Evolutionary conservation across 2,113 vertebrate genomes (phyloP).

Genomic region (Nematolebias whitei): DNA sequence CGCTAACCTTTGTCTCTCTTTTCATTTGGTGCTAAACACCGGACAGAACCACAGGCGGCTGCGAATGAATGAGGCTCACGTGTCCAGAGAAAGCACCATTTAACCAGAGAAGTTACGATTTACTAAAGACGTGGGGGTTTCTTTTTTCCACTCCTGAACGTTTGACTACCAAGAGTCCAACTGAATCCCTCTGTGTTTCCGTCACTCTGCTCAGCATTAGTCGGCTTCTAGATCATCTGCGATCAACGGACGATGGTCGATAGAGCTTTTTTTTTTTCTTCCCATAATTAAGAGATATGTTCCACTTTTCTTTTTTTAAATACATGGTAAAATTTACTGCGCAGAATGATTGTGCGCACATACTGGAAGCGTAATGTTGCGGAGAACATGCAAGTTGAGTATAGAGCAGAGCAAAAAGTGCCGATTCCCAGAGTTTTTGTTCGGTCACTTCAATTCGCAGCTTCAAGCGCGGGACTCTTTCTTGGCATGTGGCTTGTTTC

Average conservation of each 20-base stretch:
- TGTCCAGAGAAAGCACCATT: constrained; percentile 60
- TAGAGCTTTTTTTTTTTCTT: constrained; percentile 50
- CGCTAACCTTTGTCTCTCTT: constrained; percentile 60
- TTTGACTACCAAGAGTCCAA: constrained; percentile 14
- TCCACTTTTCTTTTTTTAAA: constrained; percentile 44
- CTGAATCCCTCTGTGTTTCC: constrained; percentile 17
- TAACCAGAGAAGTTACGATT: constrained; percentile 51
- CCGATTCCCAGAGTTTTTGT: constrained; percentile 56
- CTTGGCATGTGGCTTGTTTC: constrained; percentile 88
- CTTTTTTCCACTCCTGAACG: constrained; percentile 19
- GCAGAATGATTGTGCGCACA: constrained; percentile 71
- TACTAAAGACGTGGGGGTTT: constrained; percentile 36
- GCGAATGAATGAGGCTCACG: constrained; percentile 42
- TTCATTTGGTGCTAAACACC: constrained; percentile 64
- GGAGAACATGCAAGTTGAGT: constrained; percentile 79
- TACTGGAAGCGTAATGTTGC: constrained; percentile 80
- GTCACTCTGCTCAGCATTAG: constrained; percentile 19
- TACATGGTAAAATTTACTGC: constrained; percentile 69
- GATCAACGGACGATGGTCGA: constrained; percentile 57
- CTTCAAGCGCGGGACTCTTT: constrained; percentile 82
- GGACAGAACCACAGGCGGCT: constrained; percentile 59
- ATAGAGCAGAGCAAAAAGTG: constrained; percentile 73
- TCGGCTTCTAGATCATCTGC: constrained; percentile 45
- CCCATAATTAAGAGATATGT: constrained; percentile 46
- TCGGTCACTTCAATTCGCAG: constrained; percentile 50